Conservation (phyloP, 2,797 vertebrate species). For the Onychomys arenicola region DNA sequence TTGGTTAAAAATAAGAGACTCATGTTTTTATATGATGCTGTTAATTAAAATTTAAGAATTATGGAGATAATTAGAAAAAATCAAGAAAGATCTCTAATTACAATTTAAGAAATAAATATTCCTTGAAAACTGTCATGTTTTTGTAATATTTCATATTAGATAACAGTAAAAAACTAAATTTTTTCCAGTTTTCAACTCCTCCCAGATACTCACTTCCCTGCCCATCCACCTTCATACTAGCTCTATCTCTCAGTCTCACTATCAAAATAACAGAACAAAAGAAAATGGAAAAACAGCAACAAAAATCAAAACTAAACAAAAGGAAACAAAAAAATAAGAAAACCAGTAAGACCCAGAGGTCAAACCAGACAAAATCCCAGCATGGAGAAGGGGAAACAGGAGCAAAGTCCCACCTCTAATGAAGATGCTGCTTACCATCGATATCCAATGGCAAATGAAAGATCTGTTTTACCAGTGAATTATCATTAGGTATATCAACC, state of each 20-base stretch:
- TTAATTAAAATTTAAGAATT: conserved; percentile 17
- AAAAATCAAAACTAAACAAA: neutral
- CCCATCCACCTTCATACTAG: neutral
- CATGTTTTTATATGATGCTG: neutral
- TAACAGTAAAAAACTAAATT: neutral
- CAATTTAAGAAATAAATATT: neutral
- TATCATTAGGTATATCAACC: neutral
- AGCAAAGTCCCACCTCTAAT: neutral
- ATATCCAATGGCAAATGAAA: neutral
- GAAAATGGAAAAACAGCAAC: neutral
- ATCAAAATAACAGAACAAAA: neutral
- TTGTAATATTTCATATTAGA: neutral
- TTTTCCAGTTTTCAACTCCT: neutral
- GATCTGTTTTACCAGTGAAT: neutral
- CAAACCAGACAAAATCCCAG: neutral
- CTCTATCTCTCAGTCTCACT: neutral
- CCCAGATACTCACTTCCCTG: neutral
- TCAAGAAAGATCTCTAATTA: neutral
- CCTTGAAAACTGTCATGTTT: neutral
- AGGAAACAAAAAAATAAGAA: neutral
- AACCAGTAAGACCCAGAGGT: neutral
- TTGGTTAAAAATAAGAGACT: neutral
- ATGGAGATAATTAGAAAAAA: neutral
- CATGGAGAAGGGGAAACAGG: neutral
- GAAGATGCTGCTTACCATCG: neutral